Evolutionary conservation across 2,797 vertebrate species (phyloP), one percentile per base, ranked within the genome.

Genomic region (Sebastes kiyomatsui): DNA sequence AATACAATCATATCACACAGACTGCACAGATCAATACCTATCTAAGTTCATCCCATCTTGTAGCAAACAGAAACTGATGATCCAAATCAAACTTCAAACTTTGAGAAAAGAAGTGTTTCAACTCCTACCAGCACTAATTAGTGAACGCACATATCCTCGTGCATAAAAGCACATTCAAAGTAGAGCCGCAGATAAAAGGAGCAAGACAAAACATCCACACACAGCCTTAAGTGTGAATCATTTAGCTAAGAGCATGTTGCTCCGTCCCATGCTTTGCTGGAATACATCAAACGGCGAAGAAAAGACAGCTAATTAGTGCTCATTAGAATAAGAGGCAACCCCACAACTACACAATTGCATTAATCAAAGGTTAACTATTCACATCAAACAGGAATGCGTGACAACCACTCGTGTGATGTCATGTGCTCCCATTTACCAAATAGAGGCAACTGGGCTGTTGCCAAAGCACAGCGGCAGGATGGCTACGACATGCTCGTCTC

Each of bases 361-460:
- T 91, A 92, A 95, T 95, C 92, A 95, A 94, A 94, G 91, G 90
- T 90, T 93, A 93, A 93, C 88, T 75, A 83, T 84, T 90, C 52
- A 85, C 82, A 94, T 94, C 90, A 92, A 93, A 94, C 77, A 52
- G 60, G 77, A 82, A 83, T 67, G 70, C 72, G 82, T 70, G 82
- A 88, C 85, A 87, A 80, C 79, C 84, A 77, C 84, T 85, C 73
- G 60, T 71, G 81, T 83, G 83, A 92, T 87, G 90, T 93, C 83
- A 77, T 75, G 72, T 23, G 72, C 86, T 87, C 70, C 80, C 66
- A 82, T 89, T 91, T 86, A 93, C 80, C 84, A 90, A 91, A 87
- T 67, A 87, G 81, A 94, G 84, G 82, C 73, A 87, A 77, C 88
- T 83, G 90, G 90, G 87, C 86, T 64, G 84, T 77, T 92, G 93